Conservation (phyloP, 2,888 invertebrate species). For the Polydrusus cervinus region DNA sequence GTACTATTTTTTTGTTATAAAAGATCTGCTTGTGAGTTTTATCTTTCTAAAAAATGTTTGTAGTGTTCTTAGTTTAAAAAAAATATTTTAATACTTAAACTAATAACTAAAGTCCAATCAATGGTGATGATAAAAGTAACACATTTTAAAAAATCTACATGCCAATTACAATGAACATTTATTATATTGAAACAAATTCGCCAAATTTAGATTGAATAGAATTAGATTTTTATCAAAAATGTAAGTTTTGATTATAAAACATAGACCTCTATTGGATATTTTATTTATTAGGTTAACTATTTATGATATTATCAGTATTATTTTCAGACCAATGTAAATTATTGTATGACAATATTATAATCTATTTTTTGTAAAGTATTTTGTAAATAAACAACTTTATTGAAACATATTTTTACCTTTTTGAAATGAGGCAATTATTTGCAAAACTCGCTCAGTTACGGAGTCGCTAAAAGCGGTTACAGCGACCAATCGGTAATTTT, state of each 20-base stretch:
- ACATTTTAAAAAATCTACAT: background rate
- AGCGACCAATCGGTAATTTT: too few species aligned
- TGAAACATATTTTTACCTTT: background rate
- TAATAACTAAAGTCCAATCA: background rate
- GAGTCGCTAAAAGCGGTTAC: too few species aligned
- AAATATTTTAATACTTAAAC: constrained; percentile 1
- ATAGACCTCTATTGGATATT: background rate
- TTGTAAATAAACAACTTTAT: constrained; percentile 33
- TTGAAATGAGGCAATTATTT: too few species aligned
- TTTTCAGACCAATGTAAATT: constrained; percentile 21
- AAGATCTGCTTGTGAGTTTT: background rate
- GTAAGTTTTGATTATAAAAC: background rate
- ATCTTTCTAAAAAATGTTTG: background rate
- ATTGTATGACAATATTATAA: constrained; percentile 29
- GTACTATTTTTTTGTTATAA: background rate
- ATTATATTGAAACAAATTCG: too few species aligned
- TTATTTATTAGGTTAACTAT: background rate
- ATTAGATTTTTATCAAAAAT: too few species aligned
- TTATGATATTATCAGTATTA: constrained; percentile 31
- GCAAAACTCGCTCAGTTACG: too few species aligned
- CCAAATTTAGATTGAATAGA: too few species aligned
- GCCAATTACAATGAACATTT: too few species aligned
- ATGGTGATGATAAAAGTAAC: background rate
- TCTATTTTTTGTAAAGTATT: constrained; percentile 30
- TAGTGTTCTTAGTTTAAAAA: background rate